Percentiles rank a stretch among this genome's conserved stretches.
Evolutionary conservation across 2,888 invertebrate species (phyloP).

Genomic region (Pollenia griseotomentosa): DNA sequence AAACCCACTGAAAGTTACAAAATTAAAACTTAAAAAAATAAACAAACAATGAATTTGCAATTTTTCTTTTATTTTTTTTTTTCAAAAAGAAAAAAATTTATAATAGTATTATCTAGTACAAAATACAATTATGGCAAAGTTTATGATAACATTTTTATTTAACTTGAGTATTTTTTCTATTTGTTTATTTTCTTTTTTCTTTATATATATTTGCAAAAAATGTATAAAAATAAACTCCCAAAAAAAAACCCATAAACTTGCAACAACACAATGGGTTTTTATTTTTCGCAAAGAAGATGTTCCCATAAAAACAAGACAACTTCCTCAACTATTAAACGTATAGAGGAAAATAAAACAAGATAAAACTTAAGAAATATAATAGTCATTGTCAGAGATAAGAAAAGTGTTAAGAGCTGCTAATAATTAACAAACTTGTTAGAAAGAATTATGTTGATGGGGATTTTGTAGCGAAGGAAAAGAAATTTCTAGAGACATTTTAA

Average conservation of each 20-base stretch:
- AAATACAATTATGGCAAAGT: slow-evolving; percentile 67
- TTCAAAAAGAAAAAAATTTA: neutral
- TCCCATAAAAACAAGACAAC: slow-evolving; percentile 69
- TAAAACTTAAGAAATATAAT: slow-evolving; percentile 17
- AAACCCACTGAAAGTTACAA: slow-evolving; percentile 23
- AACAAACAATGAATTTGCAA: slow-evolving; percentile 60
- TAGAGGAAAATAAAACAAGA: slow-evolving; percentile 10
- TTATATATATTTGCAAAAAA: slow-evolving; percentile 9
- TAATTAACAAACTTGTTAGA: slow-evolving; percentile 70
- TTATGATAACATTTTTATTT: slow-evolving; percentile 72
- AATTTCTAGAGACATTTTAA: slow-evolving; percentile 18
- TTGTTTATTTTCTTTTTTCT: neutral
- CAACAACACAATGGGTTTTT: slow-evolving; percentile 65
- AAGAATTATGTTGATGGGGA: neutral
- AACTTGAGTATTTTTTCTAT: slow-evolving; percentile 1
- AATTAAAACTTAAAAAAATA: slow-evolving; percentile 8
- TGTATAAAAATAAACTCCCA: neutral
- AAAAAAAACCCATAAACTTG: slow-evolving; percentile 59
- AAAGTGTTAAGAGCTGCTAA: slow-evolving; percentile 71
- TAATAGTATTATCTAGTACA: slow-evolving; percentile 50
- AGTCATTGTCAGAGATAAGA: slow-evolving; percentile 66
- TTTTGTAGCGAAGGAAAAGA: neutral
- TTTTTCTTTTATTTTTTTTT: neutral
- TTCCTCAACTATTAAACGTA: slow-evolving; percentile 59
- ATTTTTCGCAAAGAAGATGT: slow-evolving; percentile 54